phyloP scores from a whole-genome alignment of 2,888 invertebrate species.

The Theretra japonica region DNA sequence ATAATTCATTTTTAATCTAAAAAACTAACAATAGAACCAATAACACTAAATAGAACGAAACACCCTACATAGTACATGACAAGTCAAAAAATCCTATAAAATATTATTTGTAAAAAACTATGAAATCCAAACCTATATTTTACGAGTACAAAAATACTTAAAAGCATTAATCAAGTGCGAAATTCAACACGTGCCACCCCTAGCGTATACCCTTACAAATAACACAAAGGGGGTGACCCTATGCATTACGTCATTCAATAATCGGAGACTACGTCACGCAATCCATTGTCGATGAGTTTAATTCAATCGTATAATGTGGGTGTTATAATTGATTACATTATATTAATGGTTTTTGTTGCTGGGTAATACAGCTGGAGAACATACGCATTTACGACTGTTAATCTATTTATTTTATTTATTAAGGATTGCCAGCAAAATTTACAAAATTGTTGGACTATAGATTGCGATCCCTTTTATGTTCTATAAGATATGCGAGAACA shows the following conservation, averaged over 20 bases:
- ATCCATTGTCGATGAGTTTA: constrained; percentile 35
- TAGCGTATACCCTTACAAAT: constrained; percentile 39
- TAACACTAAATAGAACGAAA: constrained; percentile 2
- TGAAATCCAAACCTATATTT: constrained; percentile 1
- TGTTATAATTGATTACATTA: constrained; percentile 9
- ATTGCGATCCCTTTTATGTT: too few relatives aligned
- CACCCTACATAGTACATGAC: neutral
- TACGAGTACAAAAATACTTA: neutral
- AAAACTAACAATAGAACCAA: neutral
- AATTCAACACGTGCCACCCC: constrained; percentile 49
- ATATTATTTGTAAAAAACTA: neutral
- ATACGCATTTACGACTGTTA: too few relatives aligned
- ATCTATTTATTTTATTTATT: too few relatives aligned
- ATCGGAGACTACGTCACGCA: constrained; percentile 43
- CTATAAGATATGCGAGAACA: too few relatives aligned
- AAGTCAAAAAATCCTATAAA: neutral
- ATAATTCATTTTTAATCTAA: neutral
- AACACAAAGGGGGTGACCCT: constrained; percentile 40
- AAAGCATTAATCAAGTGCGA: constrained; percentile 50
- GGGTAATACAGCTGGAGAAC: neutral
- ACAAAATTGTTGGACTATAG: too few relatives aligned
- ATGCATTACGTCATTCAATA: constrained; percentile 40
- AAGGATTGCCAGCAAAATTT: too few relatives aligned
- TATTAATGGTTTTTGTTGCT: neutral
- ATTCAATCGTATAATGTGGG: constrained; percentile 26